phyloP scores from a whole-genome alignment of 2,113 vertebrate genomes.

The Megatriorchis doriae region DNA sequence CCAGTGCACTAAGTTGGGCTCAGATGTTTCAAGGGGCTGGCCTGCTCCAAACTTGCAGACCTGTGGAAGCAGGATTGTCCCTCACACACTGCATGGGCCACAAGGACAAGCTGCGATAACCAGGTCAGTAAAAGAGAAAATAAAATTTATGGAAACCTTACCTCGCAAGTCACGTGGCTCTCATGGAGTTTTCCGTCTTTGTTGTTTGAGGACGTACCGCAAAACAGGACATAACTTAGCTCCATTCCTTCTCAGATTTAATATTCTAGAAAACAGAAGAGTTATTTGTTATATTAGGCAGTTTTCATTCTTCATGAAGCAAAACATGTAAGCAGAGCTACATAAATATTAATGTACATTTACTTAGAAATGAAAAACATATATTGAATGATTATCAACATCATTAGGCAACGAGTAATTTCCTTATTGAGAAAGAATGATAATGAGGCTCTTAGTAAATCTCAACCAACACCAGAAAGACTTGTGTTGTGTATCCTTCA shows the following conservation, averaged over 20 bases:
- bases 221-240: not conserved
- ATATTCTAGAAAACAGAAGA: not conserved
- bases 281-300: not conserved
- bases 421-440: not conserved
- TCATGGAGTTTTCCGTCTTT: rapidly evolving
- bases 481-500: not conserved
- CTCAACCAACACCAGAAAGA: not conserved
- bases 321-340: not conserved
- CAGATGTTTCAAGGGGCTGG: not conserved
- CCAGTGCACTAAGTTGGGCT: not conserved
- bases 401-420: not conserved
- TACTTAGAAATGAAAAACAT: not conserved
- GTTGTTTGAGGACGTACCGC: rapidly evolving
- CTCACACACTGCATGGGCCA: rapidly evolving
- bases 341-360: constrained; percentile 14
- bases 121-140: not conserved
- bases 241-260: not conserved
- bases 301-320: not conserved
- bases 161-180: rapidly evolving
- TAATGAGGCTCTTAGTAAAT: not conserved
- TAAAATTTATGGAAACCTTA: not conserved
- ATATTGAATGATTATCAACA: not conserved
- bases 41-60: not conserved
- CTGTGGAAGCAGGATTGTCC: rapidly evolving
- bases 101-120: rapidly evolving